Evolutionary conservation across 2,888 invertebrate genomes (phyloP), one percentile per base, ranked within the genome.

Genomic region (Mimas tiliae): DNA sequence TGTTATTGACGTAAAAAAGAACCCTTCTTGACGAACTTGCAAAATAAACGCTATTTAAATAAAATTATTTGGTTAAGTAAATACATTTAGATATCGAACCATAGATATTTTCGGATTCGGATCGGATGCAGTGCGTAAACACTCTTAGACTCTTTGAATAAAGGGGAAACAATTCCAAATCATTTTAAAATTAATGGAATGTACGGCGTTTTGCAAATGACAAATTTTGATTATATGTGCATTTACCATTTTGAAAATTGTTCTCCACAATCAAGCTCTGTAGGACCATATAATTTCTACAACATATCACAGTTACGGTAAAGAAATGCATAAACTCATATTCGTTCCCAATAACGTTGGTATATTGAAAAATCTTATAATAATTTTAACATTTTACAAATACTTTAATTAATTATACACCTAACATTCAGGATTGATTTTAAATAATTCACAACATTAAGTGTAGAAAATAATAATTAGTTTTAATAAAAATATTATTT

Each of bases 301-400:
- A 79, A 79, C 76, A 85, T 91, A 93, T 93, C 92, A 93, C 92
- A 92, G 92, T 86, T 81, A 81, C 81, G 80, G 85, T 89, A 90
- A 88, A 89, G 81, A 91, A 93, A 92, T 91, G 91, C 91, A 87
- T 77, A 73, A 74, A 74, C 75, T 69, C 34, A 74, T 67, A 68
- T 33, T 48, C 66, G 64, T 70, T 68, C 72, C 67, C 71, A 71
- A 70, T 69, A 65, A 69, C 72, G 55, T 11, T 16, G 55, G 16
- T 38, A 16, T 8, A 16, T 55, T 38, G 9, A 55, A 34, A 55
- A n/a, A 33, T 33, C 33, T 7, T 9, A 16, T 55, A 16, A n/a
- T n/a, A 38, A 9, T 55, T n/a, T 38, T 1, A 55, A 8, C n/a
- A 33, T 55, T 38, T 2, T 38, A n/a, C 16, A 19, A 19, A 55